phyloP scores from a whole-genome alignment of 2,797 vertebrate species.

The Coregonus sp. region DNA sequence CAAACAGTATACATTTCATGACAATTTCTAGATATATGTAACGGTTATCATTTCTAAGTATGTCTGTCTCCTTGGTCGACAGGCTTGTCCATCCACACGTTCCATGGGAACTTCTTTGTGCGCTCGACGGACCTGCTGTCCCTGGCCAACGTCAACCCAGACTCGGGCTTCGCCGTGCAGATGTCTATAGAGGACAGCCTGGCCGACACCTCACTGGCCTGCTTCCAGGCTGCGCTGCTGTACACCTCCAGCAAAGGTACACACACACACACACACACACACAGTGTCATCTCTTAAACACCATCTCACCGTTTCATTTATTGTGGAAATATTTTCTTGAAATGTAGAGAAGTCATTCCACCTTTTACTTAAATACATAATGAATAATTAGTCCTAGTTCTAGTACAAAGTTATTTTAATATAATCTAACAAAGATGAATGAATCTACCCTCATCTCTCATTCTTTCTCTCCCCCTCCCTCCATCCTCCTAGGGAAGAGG shows the following conservation, averaged over 20 bases:
- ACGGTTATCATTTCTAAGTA: neutral
- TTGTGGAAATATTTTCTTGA: neutral
- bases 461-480: neutral
- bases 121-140: slow-evolving; percentile 96
- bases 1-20: no score
- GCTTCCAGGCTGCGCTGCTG: slow-evolving; percentile 94
- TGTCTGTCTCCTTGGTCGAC: neutral
- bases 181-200: slow-evolving; percentile 95
- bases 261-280: slow-evolving; percentile 15
- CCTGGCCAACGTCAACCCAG: slow-evolving; percentile 95
- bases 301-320: neutral
- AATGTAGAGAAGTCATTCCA: neutral
- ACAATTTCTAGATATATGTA: neutral
- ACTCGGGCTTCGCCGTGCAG: slow-evolving; percentile 95
- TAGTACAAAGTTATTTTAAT: neutral
- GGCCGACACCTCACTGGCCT: slow-evolving; percentile 90
- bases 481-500: slow-evolving; percentile 81
- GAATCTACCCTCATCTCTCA: neutral
- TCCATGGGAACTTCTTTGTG: slow-evolving; percentile 98
- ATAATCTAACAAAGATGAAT: neutral
- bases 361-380: no score
- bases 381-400: no score
- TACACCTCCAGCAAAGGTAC: slow-evolving; percentile 98
- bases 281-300: neutral
- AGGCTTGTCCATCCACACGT: slow-evolving; percentile 98